Base-by-base conservation (phyloP, 2,113 vertebrate species). In the Rana temporaria region DNA sequence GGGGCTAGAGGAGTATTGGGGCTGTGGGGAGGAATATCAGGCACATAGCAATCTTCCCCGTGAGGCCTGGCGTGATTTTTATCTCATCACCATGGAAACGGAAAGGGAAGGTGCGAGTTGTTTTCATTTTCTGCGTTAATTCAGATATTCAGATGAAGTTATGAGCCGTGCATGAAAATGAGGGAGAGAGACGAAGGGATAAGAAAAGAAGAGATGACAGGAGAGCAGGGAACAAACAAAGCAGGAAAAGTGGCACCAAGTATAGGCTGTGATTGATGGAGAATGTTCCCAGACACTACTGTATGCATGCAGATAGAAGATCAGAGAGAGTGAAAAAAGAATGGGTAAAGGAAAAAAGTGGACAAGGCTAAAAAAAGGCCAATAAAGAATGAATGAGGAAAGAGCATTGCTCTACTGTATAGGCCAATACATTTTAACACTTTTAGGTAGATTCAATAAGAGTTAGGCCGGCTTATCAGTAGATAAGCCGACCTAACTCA, bases 131-230 rank as follows among this genome's bases (percentile, higher is more conserved):
- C 93, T 92, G 92, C 92, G 93, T 93, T 95, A 95, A 95, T 95
- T 94, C 93, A 93, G 93, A 95, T 94, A 95, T 95, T 95, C 93
- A 95, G 94, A 95, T 95, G 92, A 94, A 93, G 94, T 94, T 90
- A 93, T 82, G 92, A 93, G 92, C 4, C 11, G 34, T 19, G 30
- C n/a, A 26, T 48, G 42, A 4, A 7, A 4, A 16, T 34, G 7
- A n/a, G 14, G 38, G 42, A 22, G 24, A 38, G 70, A 52, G 19
- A 22, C 20, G 5, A 64, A 52, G 22, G 5, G 32, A 24, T 30
- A 38, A 60, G 15, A 7, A 60, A 14, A 52, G 20, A 30, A 30
- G 34, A 18, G 1, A 17, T 34, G n/a, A 48, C 65, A 22, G 62
- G 20, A 34, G 55, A 26, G 12, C 22, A 68, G 52, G 52, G 12